Conservation (phyloP, 2,113 vertebrate genomes). For the Onychostoma macrolepis region DNA sequence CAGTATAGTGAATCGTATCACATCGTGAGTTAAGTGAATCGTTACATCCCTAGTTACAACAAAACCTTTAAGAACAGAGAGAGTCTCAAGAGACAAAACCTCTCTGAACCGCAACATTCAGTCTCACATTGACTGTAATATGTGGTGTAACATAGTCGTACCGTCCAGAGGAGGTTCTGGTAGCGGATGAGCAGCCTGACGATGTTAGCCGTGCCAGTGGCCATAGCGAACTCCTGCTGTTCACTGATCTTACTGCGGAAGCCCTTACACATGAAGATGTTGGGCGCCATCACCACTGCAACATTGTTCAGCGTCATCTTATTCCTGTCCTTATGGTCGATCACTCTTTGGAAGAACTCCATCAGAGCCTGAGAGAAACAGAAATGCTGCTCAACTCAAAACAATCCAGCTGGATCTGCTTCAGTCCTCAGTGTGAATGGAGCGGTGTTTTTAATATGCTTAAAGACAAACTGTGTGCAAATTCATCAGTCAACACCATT, state of each 20-base stretch:
- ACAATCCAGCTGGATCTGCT: neutral
- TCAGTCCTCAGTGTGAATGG: neutral
- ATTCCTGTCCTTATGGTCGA: conserved; percentile 88
- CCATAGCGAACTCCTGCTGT: conserved; percentile 88
- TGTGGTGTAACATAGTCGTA: conserved; percentile 65
- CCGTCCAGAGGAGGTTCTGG: conserved; percentile 93
- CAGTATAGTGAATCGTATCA: too few species aligned
- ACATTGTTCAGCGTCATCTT: conserved; percentile 96
- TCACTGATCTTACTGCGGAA: conserved; percentile 82
- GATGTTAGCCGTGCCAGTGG: conserved; percentile 85
- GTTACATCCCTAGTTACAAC: too few species aligned
- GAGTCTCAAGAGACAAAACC: too few species aligned
- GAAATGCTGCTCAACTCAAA: neutral
- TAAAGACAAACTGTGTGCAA: too few species aligned
- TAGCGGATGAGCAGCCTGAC: conserved; percentile 91
- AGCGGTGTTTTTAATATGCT: too few species aligned
- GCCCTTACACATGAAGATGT: conserved; percentile 91
- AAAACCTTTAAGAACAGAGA: too few species aligned
- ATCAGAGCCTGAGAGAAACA: conserved; percentile 81
- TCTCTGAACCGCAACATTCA: too few species aligned
- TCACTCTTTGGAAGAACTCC: conserved; percentile 94
- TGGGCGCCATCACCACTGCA: conserved; percentile 97
- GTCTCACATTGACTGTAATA: too few species aligned
- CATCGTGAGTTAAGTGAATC: too few species aligned
- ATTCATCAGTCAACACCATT: too few species aligned